Evolutionary conservation across 2,888 invertebrate genomes (phyloP).

Genomic region (Trichopria drosophilae): DNA sequence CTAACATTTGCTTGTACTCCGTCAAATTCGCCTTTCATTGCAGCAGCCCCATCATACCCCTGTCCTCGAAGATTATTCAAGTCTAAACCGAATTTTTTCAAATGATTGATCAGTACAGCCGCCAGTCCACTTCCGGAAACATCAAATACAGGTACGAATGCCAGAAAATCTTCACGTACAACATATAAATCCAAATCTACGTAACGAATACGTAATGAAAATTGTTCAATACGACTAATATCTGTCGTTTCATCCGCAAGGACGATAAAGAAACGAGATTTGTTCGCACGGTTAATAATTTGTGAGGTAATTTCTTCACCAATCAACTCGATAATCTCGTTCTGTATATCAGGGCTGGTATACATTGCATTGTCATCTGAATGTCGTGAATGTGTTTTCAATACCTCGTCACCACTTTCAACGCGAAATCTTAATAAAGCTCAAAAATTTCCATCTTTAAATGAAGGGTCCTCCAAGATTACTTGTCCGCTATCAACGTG

Average conservation of each 20-base stretch:
- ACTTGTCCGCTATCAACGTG: constrained; percentile 5
- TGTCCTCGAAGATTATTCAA: constrained; percentile 8
- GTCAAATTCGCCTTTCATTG: constrained; percentile 8
- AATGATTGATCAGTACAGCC: not conserved
- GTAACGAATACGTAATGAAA: too few relatives aligned
- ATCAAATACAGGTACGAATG: too few relatives aligned
- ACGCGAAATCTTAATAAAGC: too few relatives aligned
- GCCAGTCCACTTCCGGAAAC: constrained; percentile 6
- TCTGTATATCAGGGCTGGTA: constrained; percentile 6
- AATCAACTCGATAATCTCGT: too few relatives aligned
- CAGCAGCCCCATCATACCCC: constrained; percentile 7
- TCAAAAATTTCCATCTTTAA: too few relatives aligned
- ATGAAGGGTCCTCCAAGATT: not conserved
- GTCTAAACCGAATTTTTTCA: not conserved
- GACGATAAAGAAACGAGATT: constrained; percentile 3
- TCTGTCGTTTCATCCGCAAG: constrained; percentile 13
- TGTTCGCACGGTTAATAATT: not conserved
- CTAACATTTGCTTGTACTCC: not conserved
- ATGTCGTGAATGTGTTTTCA: not conserved
- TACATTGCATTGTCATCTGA: constrained; percentile 1
- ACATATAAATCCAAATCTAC: too few relatives aligned
- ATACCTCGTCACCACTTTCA: not conserved
- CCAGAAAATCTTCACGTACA: too few relatives aligned
- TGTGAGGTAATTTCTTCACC: too few relatives aligned
- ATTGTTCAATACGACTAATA: constrained; percentile 6